Percentiles rank a stretch among this genome's conserved stretches.
Evolutionary conservation across 2,113 vertebrate genomes (phyloP).

Genomic region (Gasterosteus aculeatus): DNA sequence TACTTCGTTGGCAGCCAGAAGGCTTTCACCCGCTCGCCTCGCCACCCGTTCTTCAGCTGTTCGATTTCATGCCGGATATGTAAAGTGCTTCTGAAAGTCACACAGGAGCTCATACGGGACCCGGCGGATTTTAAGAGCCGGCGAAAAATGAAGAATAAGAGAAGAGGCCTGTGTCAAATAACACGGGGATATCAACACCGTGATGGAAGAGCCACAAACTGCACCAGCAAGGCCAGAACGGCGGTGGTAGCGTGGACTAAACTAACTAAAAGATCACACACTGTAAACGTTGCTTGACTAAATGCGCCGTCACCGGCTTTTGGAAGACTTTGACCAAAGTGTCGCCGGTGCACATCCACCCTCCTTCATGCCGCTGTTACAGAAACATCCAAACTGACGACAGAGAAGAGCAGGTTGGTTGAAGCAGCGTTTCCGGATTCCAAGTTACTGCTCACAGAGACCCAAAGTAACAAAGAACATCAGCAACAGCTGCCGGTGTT

Average conservation of each 20-base stretch:
- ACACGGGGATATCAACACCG: constrained; percentile 56
- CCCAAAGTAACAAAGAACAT: too few relatives aligned
- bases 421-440: background rate
- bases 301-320: constrained; percentile 19
- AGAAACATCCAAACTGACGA: constrained; percentile 7
- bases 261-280: constrained; percentile 33
- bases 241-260: constrained; percentile 16
- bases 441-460: too few relatives aligned
- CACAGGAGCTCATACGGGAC: constrained; percentile 36
- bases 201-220: constrained; percentile 15
- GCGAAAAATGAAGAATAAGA: background rate
- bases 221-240: constrained; percentile 17
- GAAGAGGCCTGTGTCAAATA: constrained; percentile 53
- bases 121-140: constrained; percentile 29
- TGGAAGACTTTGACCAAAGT: background rate
- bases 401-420: background rate
- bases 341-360: background rate
- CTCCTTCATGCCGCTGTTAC: background rate
- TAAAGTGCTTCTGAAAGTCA: constrained; percentile 62
- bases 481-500: too few relatives aligned
- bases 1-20: constrained; percentile 48
- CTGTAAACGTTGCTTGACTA: constrained; percentile 12
- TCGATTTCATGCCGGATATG: constrained; percentile 66
- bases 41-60: constrained; percentile 63
- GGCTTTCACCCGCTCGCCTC: constrained; percentile 29